Percentiles rank a stretch among this genome's conserved stretches.
phyloP scores from a whole-genome alignment of 30 jellyfish, hydroid and myxozoan species.

The Clytia hemisphaerica region DNA sequence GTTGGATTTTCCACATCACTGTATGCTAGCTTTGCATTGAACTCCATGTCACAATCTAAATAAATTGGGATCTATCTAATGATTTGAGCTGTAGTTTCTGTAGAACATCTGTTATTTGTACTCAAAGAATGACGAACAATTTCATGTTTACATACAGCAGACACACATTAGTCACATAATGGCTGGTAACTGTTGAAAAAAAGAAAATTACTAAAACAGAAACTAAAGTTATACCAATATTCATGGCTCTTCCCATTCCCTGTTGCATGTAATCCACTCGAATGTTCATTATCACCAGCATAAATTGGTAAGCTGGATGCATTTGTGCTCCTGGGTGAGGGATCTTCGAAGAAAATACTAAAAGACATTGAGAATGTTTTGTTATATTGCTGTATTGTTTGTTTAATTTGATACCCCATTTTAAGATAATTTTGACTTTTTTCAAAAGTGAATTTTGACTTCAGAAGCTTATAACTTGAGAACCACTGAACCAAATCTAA shows the following conservation, averaged over 20 bases:
- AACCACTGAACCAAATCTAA: no score
- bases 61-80: not conserved
- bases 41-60: constrained; percentile 61
- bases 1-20: constrained; percentile 35
- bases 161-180: no score
- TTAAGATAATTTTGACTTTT: not conserved
- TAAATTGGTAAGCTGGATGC: constrained; percentile 56
- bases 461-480: no score
- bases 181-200: no score
- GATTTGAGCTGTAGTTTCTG: no score
- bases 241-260: not conserved
- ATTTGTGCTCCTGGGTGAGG: constrained; percentile 74
- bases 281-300: constrained; percentile 58
- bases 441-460: no score
- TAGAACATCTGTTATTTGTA: no score
- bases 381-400: no score
- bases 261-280: constrained; percentile 14
- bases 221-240: not conserved
- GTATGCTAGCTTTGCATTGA: constrained; percentile 74
- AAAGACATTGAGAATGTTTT: no score
- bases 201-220: no score
- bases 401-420: constrained; percentile 4
- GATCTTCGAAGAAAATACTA: constrained; percentile 64
- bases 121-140: no score
- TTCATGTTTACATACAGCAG: no score